Base-by-base conservation (phyloP, 2,113 vertebrate species). In the Corydoras sp. region DNA sequence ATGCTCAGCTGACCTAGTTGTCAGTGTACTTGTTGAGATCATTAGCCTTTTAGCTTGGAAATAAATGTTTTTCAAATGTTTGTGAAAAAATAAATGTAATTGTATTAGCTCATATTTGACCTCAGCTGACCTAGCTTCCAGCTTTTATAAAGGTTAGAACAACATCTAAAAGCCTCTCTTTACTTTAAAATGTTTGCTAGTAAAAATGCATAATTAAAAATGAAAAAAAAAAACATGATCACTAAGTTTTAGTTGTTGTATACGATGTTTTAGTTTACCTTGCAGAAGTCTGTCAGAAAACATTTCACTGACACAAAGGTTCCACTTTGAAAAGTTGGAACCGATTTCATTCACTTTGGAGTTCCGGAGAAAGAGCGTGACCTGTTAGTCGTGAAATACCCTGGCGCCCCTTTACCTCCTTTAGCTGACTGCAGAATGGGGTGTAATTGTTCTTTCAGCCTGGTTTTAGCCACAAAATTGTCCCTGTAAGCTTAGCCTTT, bases 401-500 rank as follows among this genome's bases (percentile, higher is more conserved):
- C 18, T 8, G 15, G 69, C 53, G 62, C 15, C 66, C 50, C 51
- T 49, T 58, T 55, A 35, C 50, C 51, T 54, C 11, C 49, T 73
- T 31, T 58, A 2, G 14, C 62, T 13, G 64, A 61, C 63, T 58
- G 14, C 55, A 65, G 49, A 73, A 73, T 65, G 56, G 43, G 9
- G 72, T 11, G 32, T 74, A 74, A 74, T 74, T 74, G 72, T 48
- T n/a, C 50, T 60, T 49, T 35, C 15, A 53, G 18, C 30, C 68
- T 51, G 14, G 61, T 58, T 30, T 35, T 62, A 62, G 55, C 73
- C 64, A 29, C 58, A 62, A 69, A 58, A 79, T 76, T 67, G 50
- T 65, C 68, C 49, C 49, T 63, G 68, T 68, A 68, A 72, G 65
- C 70, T 68, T 76, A 63, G 65, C 74, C 74, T 76, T 66, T 76